Evolutionary conservation across 2,113 vertebrate genomes (phyloP).

Genomic region (Anseranas semipalmata): DNA sequence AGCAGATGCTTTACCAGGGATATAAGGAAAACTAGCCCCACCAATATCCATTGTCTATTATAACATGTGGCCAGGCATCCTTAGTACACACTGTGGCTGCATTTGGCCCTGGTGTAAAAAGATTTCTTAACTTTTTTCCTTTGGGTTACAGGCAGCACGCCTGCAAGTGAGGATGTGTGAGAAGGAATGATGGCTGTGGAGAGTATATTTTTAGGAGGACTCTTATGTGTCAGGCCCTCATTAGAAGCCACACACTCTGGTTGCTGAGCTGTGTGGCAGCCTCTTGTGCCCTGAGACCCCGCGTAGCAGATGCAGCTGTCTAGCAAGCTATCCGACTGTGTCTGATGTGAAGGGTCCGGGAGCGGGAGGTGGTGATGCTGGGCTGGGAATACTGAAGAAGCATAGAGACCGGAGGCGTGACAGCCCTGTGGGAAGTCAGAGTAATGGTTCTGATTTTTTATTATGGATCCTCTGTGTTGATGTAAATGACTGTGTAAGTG

Average conservation of each 20-base stretch:
- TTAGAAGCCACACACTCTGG: background rate
- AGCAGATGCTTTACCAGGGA: background rate
- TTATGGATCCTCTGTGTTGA: background rate
- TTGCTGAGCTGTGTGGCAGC: background rate
- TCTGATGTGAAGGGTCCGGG: background rate
- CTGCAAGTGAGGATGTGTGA: accelerated
- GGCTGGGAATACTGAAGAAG: background rate
- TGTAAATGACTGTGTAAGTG: background rate
- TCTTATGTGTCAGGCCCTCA: background rate
- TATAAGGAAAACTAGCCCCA: background rate
- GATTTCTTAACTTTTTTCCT: background rate
- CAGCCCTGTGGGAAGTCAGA: background rate
- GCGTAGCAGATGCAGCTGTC: background rate
- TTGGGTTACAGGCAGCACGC: background rate
- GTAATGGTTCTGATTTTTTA: background rate
- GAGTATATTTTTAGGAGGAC: background rate
- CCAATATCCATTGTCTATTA: background rate
- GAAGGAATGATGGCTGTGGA: background rate
- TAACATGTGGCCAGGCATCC: background rate
- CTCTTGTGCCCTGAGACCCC: background rate
- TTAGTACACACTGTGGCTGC: background rate
- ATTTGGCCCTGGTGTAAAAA: background rate
- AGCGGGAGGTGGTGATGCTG: background rate
- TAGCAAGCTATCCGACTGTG: background rate
- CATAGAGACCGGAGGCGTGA: background rate